These are phyloP conservation scores for Spheniscus humboldti DNA, from an alignment of 2,797 vertebrate genomes.

Conservation along the genomic window DNA sequence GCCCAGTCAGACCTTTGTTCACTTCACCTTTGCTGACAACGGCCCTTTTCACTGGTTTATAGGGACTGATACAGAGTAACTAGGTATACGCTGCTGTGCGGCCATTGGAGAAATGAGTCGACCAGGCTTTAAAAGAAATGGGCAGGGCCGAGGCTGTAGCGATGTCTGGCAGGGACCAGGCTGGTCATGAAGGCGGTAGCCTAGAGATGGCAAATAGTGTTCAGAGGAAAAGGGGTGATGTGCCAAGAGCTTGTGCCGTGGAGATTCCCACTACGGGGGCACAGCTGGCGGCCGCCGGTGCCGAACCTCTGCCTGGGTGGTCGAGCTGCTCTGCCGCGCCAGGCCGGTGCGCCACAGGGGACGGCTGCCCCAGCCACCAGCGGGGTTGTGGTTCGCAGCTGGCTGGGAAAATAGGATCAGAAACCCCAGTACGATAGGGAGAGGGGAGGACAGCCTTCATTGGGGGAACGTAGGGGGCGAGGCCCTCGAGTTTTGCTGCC, in stretches of 20 bases:
- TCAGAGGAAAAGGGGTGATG: not conserved
- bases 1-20: not conserved
- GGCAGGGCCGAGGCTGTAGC: not conserved
- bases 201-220: not conserved
- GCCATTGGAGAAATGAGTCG: not conserved
- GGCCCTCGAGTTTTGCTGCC: not conserved
- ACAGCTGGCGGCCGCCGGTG: fast-evolving
- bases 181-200: not conserved
- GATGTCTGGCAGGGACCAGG: not conserved
- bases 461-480: fast-evolving
- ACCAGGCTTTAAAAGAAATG: not conserved
- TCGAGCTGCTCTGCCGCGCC: not conserved
- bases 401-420: not conserved
- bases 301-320: not conserved
- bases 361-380: not conserved
- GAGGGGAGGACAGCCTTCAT: not conserved
- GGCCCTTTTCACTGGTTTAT: not conserved
- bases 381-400: fast-evolving
- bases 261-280: not conserved
- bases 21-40: not conserved
- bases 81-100: fast-evolving
- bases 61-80: not conserved
- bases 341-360: not conserved
- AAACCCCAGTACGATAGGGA: not conserved
- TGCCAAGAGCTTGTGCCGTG: fast-evolving